Percentiles rank a stretch among this genome's conserved stretches.
These are phyloP conservation scores for Diadophis punctatus DNA, from an alignment of 2,113 vertebrate genomes.

Conservation along the genomic window DNA sequence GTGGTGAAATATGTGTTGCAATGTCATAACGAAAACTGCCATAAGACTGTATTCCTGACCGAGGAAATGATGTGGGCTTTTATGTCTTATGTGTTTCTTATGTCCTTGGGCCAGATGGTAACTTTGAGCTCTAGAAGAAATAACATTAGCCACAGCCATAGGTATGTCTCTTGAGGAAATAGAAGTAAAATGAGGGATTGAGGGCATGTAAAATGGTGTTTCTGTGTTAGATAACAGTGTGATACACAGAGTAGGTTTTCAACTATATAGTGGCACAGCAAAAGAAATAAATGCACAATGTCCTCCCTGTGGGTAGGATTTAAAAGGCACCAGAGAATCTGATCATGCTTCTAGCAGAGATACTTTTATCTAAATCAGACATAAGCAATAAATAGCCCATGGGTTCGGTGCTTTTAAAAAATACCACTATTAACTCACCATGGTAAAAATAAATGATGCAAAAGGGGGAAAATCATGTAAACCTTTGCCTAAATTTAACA, in stretches of 20 bases:
- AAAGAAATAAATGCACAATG: neutral
- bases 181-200: neutral
- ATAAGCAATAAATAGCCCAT: neutral
- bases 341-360: neutral
- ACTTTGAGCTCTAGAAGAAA: neutral
- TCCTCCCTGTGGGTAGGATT: neutral
- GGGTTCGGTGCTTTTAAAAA: neutral
- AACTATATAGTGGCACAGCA: neutral
- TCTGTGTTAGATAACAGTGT: neutral
- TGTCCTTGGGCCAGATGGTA: neutral
- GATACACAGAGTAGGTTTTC: neutral
- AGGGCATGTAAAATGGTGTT: neutral
- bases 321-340: neutral
- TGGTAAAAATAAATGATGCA: neutral
- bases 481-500: neutral
- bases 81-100: neutral
- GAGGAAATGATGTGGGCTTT: neutral
- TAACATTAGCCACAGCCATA: neutral
- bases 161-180: neutral
- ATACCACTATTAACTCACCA: neutral
- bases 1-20: neutral
- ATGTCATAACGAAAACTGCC: neutral
- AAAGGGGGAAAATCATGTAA: neutral
- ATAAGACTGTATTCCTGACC: neutral
- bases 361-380: neutral